Base-by-base conservation (phyloP, 2,113 vertebrate species). In the Tiliqua scincoides region DNA sequence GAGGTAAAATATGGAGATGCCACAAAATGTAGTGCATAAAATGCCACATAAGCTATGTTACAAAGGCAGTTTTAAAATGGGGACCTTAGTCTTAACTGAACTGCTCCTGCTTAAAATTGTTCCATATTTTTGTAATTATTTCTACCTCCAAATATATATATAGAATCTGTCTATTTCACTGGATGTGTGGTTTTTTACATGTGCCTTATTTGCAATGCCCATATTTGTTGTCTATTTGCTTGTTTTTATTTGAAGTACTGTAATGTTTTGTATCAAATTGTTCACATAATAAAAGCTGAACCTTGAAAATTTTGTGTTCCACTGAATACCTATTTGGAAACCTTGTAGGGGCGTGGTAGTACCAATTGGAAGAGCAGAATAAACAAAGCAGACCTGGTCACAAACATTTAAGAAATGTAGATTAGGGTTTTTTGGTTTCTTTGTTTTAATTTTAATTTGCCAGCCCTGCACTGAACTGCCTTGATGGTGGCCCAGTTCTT, bases 71-170 rank as follows among this genome's bases (percentile, higher is more conserved):
- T 95, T 96, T 75, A 90, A 92, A 96, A 94, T 12, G 79, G 94
- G 95, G 96, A 96, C 96, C 70, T 89, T 94, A 92, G 89, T 96
- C 95, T 95, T 94, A 96, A 95, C 88, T 93, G 87, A 95, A 96
- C 95, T 89, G 92, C 91, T 95, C 95, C 94, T 93, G 92, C 89
- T 95, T 95, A 95, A 96, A 94, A 94, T 95, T 95, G 94, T 96
- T 97, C 95, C 96, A 96, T 97, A 97, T 97, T 97, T 97, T 97
- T 97, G 96, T 97, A 97, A 96, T 96, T 96, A 96, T 96, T 96
- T 96, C 95, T 96, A 97, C 96, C 95, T 96, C 97, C 92, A 96
- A 93, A 95, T 96, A 95, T 95, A 93, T 95, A 94, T 92, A 83
- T 21, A 82, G 30, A 43, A 92, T 76, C 94, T 93, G 95, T 97